Conservation (phyloP, 2,113 vertebrate genomes). For the Cygnus atratus region DNA sequence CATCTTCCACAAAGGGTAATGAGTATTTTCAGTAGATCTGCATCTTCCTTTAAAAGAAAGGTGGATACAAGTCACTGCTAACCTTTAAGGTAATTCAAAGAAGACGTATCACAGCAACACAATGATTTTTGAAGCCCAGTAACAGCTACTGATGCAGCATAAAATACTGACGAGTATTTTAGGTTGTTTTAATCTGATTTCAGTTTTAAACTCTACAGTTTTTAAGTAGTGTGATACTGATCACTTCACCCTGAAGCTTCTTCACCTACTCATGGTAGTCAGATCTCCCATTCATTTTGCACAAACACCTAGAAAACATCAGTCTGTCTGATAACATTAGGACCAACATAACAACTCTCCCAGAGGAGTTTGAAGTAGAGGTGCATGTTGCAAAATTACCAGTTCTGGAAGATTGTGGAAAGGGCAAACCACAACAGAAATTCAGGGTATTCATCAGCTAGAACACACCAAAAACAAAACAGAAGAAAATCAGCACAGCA, state of each 20-base stretch:
- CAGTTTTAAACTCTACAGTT: background rate
- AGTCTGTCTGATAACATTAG: background rate
- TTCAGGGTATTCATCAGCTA: background rate
- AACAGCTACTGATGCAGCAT: background rate
- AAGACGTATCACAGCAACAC: background rate
- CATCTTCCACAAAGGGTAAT: background rate
- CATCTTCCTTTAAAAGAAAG: background rate
- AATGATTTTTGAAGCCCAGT: background rate
- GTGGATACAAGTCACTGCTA: background rate
- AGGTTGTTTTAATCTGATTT: slow-evolving; percentile 10
- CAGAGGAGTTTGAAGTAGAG: background rate
- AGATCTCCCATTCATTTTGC: slow-evolving; percentile 14
- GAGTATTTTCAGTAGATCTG: background rate
- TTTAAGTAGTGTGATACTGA: slow-evolving; percentile 11
- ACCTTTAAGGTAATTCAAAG: background rate
- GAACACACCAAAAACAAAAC: background rate
- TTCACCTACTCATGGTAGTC: background rate
- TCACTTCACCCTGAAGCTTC: slow-evolving; percentile 20
- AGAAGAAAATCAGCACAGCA: background rate
- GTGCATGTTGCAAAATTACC: background rate
- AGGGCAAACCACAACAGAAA: background rate
- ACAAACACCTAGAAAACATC: background rate
- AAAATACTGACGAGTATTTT: background rate
- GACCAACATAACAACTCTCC: slow-evolving; percentile 14
- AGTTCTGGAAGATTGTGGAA: background rate